Percentiles rank a stretch among this genome's conserved stretches.
Evolutionary conservation across 2,113 vertebrate genomes (phyloP).

Genomic region (Odocoileus hemionus): DNA sequence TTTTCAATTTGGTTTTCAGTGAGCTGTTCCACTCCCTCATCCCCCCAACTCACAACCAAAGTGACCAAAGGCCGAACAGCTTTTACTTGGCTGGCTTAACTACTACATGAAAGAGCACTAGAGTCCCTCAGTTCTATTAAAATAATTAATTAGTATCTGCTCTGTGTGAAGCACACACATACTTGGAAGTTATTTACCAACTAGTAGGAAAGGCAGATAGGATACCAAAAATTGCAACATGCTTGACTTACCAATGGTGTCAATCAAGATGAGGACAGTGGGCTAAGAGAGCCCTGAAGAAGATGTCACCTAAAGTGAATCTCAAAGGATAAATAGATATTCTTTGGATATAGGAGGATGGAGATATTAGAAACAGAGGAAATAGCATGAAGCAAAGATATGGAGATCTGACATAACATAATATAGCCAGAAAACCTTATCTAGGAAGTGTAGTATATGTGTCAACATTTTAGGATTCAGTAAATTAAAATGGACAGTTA

Average conservation of each 20-base stretch:
- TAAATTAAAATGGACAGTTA: background rate
- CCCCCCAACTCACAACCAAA: background rate
- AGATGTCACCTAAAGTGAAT: background rate
- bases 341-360: background rate
- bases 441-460: background rate
- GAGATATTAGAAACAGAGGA: background rate
- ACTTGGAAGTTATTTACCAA: slow-evolving; percentile 39
- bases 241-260: background rate
- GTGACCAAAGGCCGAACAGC: background rate
- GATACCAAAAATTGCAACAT: background rate
- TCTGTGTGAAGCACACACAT: background rate
- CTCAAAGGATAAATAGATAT: background rate
- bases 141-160: slow-evolving; percentile 21
- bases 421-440: background rate
- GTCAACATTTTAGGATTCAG: background rate
- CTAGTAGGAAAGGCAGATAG: background rate
- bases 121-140: background rate
- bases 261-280: background rate
- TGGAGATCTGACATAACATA: background rate
- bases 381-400: background rate
- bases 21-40: background rate
- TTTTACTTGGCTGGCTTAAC: slow-evolving; percentile 2
- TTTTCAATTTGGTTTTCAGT: slow-evolving; percentile 19
- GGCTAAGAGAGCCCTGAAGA: background rate
- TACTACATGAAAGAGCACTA: slow-evolving; percentile 14